A percentile compares a stretch with the other conserved stretches of the same genome.
Conservation (phyloP, 1,140 invertebrate species). For the Antheraea pernyi region DNA sequence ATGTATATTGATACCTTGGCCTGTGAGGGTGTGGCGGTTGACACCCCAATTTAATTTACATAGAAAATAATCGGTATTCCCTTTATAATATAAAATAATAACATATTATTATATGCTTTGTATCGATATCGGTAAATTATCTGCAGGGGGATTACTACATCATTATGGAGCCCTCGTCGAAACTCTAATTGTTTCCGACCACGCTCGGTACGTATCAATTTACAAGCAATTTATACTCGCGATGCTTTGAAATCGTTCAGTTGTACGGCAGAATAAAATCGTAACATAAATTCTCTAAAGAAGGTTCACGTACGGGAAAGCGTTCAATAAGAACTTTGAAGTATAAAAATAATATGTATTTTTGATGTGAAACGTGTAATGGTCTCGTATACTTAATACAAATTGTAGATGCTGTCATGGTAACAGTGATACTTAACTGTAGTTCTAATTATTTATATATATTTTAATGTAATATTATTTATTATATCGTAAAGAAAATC, state of each 20-base stretch:
- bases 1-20: too few species aligned
- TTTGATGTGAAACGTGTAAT: too few species aligned
- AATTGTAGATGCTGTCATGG: too few species aligned
- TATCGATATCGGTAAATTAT: background rate
- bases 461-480: too few species aligned
- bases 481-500: too few species aligned
- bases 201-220: background rate
- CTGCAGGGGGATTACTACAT: background rate
- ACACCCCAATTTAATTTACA: too few species aligned
- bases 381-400: too few species aligned
- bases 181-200: constrained; percentile 2
- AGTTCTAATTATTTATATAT: too few species aligned
- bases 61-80: background rate
- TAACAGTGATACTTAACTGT: too few species aligned
- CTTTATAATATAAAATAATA: background rate
- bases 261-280: background rate
- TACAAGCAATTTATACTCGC: background rate
- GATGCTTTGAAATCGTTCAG: background rate
- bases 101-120: background rate
- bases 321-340: background rate
- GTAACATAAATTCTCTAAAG: background rate
- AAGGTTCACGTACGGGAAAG: background rate
- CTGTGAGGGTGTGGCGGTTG: too few species aligned
- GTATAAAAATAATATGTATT: too few species aligned
- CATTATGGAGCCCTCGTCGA: background rate